Base-by-base conservation (phyloP, 1,140 invertebrate species). In the Listronotus bonariensis region DNA sequence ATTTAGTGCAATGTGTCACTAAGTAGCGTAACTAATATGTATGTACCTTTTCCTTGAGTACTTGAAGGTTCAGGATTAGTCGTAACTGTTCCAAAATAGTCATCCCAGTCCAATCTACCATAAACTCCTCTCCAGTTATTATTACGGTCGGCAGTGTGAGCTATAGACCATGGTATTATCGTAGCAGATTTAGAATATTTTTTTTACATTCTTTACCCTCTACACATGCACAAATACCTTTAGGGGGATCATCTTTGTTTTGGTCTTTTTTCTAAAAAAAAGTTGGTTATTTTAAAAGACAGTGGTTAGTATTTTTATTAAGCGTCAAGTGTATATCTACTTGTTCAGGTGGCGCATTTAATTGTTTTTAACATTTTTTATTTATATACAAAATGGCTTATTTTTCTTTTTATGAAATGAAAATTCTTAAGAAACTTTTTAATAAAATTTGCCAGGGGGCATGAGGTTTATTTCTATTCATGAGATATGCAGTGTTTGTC, bases 1-100 rank as follows among this genome's bases (percentile, higher is more conserved):
- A n/a, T n/a, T n/a, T n/a, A n/a, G n/a, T n/a, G n/a, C n/a, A n/a
- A n/a, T n/a, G n/a, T n/a, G n/a, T n/a, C n/a, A n/a, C n/a, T n/a
- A n/a, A n/a, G n/a, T n/a, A n/a, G n/a, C n/a, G n/a, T 26, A 20
- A 26, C 2, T 12, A 31, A 26, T 40, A 38, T 6, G 7, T n/a
- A 20, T n/a, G 14, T 60, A 49, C 43, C 74, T 65, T 82, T 76
- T 61, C 83, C 92, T 82, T 94, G 92, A 83, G 93, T 93, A 54
- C 92, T 91, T 89, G 94, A 93, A 8, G 92, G 92, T 75, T 95
- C 92, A 42, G 92, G 92, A 81, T 93, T 93, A n/a, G 92, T 94
- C 48, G 89, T 84, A 8, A 92, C 93, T 2, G 92, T 95, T 58
- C 84, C 85, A 77, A 94, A 95, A 81, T 89, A 93, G 10, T 91